phyloP scores from a whole-genome alignment of 1,140 invertebrate species.

The Uloborus diversus region DNA sequence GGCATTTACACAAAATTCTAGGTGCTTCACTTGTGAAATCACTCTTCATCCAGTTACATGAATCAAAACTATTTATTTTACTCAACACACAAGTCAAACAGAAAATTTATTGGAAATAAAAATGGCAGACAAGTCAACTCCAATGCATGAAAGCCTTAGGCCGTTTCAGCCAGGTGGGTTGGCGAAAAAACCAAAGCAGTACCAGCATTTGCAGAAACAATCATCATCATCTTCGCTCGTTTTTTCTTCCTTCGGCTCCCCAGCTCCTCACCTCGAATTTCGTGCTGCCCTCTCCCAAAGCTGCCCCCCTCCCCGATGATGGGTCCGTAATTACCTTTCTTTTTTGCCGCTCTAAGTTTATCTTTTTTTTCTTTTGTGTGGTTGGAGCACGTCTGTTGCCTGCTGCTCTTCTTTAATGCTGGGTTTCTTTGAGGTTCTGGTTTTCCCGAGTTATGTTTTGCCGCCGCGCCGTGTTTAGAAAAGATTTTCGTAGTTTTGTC shows the following conservation, averaged over 20 bases:
- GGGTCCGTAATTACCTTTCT: conserved; percentile 48
- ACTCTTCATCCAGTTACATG: no score
- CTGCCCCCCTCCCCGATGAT: not conserved
- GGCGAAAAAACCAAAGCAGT: not conserved
- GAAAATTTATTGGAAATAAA: no score
- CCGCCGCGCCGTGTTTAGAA: no score
- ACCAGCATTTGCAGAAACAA: conserved; percentile 48
- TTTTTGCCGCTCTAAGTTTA: not conserved
- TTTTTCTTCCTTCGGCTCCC: not conserved
- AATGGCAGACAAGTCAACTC: no score
- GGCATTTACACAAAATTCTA: no score
- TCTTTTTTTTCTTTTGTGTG: not conserved
- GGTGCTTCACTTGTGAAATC: no score
- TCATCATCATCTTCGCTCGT: conserved; percentile 29
- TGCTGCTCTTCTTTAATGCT: not conserved
- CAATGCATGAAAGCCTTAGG: no score
- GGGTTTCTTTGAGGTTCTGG: not conserved
- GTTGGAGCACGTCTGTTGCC: no score
- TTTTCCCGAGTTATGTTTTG: no score
- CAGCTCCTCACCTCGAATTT: conserved; percentile 4
- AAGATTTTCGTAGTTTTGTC: no score
- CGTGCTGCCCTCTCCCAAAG: not conserved
- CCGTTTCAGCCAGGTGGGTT: conserved; percentile 6
- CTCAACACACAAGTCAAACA: no score
- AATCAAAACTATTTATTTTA: no score